These are phyloP conservation scores for Dreissena rostriformis DNA, from an alignment of 1,140 invertebrate genomes.

Conservation along the genomic window DNA sequence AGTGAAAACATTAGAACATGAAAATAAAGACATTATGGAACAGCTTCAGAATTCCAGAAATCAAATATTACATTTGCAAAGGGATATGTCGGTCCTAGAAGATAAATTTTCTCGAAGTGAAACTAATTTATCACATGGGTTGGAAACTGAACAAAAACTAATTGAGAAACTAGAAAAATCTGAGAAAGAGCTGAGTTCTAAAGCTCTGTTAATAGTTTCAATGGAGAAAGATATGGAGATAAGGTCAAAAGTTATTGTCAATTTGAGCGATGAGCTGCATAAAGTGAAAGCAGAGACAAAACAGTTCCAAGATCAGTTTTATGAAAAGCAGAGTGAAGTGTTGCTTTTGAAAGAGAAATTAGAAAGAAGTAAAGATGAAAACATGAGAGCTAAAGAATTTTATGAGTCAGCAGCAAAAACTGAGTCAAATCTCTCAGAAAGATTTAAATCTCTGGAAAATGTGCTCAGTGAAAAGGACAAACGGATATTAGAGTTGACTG, in stretches of 20 bases:
- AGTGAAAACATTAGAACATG: constrained; percentile 10
- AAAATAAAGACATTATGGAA: constrained; percentile 15
- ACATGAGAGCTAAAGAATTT: constrained; percentile 44
- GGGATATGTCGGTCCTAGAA: constrained; percentile 14
- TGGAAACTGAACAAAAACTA: constrained; percentile 41
- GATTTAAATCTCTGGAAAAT: constrained; percentile 44
- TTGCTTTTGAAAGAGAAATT: constrained; percentile 44
- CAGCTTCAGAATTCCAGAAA: constrained; percentile 11
- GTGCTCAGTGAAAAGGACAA: constrained; percentile 43
- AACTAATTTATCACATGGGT: constrained; percentile 13
- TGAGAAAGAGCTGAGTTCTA: constrained; percentile 33
- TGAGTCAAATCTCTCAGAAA: constrained; percentile 41
- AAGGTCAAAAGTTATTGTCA: constrained; percentile 13
- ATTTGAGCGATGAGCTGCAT: constrained; percentile 9
- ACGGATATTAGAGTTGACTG: constrained; percentile 21
- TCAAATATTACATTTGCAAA: constrained; percentile 10
- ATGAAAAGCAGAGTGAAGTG: constrained; percentile 53
- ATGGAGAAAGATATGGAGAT: constrained; percentile 35
- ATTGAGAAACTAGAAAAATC: constrained; percentile 24
- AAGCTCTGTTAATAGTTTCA: constrained; percentile 1
- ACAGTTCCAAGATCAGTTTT: constrained; percentile 38
- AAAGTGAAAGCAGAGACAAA: constrained; percentile 22
- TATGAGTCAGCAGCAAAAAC: constrained; percentile 47
- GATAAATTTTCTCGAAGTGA: constrained; percentile 26
- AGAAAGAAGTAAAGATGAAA: constrained; percentile 35